Evolutionary conservation across 2,113 vertebrate genomes (phyloP), one percentile per base, ranked within the genome.

Genomic region (Scomber scombrus): DNA sequence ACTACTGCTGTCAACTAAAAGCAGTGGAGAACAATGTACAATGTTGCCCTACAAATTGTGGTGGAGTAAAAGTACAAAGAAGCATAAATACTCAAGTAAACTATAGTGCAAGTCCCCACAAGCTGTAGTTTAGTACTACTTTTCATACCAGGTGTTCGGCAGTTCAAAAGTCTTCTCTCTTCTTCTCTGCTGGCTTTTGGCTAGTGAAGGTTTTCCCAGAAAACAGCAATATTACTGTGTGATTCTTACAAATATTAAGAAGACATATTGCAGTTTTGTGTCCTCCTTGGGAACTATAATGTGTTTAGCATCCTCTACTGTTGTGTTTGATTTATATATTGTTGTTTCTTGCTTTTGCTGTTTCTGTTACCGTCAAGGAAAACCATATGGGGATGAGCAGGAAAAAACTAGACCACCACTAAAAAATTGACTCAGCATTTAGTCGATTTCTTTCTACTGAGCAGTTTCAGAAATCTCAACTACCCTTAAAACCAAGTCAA

Each of bases 391-490:
- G 21, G 47, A 66, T 55, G 21, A 49, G 3, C 0, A 11, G 50
- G 19, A 71, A 71, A 26, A 61, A 82, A 70, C 50, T 75, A 67
- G 49, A 23, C 29, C 75, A 65, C 11, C 5, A 6, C 34, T 50
- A 18, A 21, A 79, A 64, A 73, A 63, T 7, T 6, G 31, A 51
- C 29, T 23, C n/a, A 2, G 12, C 3, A 40, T 43, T 70, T 47
- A 18, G 52, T 45, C 15, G 21, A 61, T 71, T 74, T 78, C 11
- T 71, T 31, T 75, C 40, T 11, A 16, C 54, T 50, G 43, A 74
- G 66, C 15, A 72, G 12, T 21, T 55, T 64, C n/a, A 74, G 34
- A 84, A 77, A 89, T 64, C 51, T 47, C 43, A 74, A 64, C 9
- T 31, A 60, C 47, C 49, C 49, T 55, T 63, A 77, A 55, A 74